phyloP scores from a whole-genome alignment of 2,113 vertebrate genomes.

The Varanus komodoensis region DNA sequence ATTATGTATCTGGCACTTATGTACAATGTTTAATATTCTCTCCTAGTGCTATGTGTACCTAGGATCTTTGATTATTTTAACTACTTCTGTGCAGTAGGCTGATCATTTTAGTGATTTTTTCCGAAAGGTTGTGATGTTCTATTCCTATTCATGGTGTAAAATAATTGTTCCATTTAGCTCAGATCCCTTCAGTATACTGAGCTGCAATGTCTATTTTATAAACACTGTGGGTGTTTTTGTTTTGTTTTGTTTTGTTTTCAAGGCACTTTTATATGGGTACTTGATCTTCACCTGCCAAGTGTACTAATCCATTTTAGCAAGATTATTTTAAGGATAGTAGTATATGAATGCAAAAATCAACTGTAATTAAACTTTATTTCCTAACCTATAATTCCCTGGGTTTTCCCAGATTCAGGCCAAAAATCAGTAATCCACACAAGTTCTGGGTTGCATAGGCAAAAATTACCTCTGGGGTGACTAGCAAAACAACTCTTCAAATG shows the following conservation, averaged over 20 bases:
- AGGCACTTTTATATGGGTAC: not conserved
- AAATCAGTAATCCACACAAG: not conserved
- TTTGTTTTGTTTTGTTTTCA: not conserved
- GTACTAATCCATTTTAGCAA: not conserved
- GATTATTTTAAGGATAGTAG: not conserved
- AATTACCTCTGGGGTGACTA: not conserved
- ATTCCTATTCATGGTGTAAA: not conserved
- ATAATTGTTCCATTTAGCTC: not conserved
- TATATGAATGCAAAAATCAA: not conserved
- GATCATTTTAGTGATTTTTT: not conserved
- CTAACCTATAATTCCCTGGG: not conserved
- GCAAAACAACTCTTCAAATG: too few species aligned
- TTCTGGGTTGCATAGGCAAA: not conserved
- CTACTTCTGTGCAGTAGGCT: not conserved
- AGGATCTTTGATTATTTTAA: not conserved
- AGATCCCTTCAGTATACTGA: slow-evolving; percentile 8
- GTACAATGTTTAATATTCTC: not conserved
- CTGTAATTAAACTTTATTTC: not conserved
- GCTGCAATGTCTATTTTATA: not conserved
- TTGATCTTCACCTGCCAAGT: not conserved
- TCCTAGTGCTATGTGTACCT: not conserved
- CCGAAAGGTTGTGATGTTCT: not conserved
- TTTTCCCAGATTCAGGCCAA: not conserved
- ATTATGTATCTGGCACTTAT: not conserved
- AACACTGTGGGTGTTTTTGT: not conserved